Conservation (phyloP, 1,140 invertebrate species). For the Drosophila erecta region DNA sequence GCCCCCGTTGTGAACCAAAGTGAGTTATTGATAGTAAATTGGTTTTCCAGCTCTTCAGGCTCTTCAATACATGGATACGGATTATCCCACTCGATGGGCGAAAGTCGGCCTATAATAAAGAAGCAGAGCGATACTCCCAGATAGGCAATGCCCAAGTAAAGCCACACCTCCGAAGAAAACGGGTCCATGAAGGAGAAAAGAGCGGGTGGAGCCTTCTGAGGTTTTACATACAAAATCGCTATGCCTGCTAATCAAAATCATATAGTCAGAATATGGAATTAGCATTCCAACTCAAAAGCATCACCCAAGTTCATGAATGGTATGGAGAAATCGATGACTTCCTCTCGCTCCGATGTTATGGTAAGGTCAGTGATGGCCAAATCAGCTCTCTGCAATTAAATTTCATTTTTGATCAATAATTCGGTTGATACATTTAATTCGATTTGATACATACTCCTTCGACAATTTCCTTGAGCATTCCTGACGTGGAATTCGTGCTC, state of each 20-base stretch:
- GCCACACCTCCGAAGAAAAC: slow-evolving; percentile 93
- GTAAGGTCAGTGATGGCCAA: slow-evolving; percentile 95
- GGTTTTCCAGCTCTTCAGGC: slow-evolving; percentile 91
- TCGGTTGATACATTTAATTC: neutral
- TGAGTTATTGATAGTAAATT: slow-evolving; percentile 93
- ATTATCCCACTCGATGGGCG: slow-evolving; percentile 93
- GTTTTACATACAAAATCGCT: slow-evolving; percentile 93
- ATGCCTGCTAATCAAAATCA: slow-evolving; percentile 86
- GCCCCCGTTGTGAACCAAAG: slow-evolving; percentile 93
- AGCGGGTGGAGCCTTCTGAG: slow-evolving; percentile 91
- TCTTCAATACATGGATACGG: slow-evolving; percentile 92
- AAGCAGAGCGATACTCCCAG: slow-evolving; percentile 91
- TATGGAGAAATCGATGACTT: slow-evolving; percentile 94
- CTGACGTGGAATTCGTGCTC: slow-evolving; percentile 90
- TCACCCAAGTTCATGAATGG: slow-evolving; percentile 95
- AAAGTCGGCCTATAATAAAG: slow-evolving; percentile 92
- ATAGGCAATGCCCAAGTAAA: slow-evolving; percentile 91
- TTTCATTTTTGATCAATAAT: neutral
- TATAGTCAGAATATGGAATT: no score
- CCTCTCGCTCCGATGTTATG: slow-evolving; percentile 93
- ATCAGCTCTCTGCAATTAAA: slow-evolving; percentile 87
- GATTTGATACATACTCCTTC: slow-evolving; percentile 87
- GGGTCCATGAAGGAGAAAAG: slow-evolving; percentile 96
- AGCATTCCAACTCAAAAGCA: fast-evolving
- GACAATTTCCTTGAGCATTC: slow-evolving; percentile 94